phyloP scores from a whole-genome alignment of 2,113 vertebrate species.

The Pseudorhombus dupliciocellatus region DNA sequence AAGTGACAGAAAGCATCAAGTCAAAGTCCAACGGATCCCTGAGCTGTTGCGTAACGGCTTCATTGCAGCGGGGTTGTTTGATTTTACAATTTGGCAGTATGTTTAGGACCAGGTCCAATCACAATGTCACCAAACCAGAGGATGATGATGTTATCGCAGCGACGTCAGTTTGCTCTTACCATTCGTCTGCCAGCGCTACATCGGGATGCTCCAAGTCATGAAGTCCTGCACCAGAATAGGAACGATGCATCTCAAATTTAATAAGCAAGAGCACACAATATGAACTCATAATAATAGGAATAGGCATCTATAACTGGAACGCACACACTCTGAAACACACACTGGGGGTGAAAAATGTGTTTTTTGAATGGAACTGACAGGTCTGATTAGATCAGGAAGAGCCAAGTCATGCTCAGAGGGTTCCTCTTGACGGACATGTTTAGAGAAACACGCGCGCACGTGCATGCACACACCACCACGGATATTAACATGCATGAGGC shows the following conservation, averaged over 20 bases:
- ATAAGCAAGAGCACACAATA: conserved; percentile 32
- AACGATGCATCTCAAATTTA: conserved; percentile 36
- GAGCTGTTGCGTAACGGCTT: conserved; percentile 21
- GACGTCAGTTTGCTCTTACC: conserved; percentile 81
- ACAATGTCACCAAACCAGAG: not conserved
- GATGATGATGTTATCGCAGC: conserved; percentile 2
- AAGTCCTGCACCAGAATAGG: conserved; percentile 84
- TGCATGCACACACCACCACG: conserved; percentile 40
- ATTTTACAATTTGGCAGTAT: conserved; percentile 13
- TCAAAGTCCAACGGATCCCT: conserved; percentile 27
- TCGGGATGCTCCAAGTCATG: conserved; percentile 99
- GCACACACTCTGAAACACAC: conserved; percentile 35
- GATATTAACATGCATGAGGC: conserved; percentile 75
- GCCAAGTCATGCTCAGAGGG: conserved; percentile 77
- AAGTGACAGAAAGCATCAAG: conserved; percentile 52
- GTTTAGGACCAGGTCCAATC: conserved; percentile 9
- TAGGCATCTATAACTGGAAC: conserved; percentile 32
- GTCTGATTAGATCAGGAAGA: conserved; percentile 77
- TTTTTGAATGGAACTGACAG: conserved; percentile 74
- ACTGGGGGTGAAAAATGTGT: conserved; percentile 66
- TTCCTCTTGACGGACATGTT: conserved; percentile 67
- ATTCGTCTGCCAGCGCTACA: conserved; percentile 95
- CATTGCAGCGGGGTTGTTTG: conserved; percentile 1
- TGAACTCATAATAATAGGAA: conserved; percentile 59
- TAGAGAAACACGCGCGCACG: conserved; percentile 48